Percentiles rank a stretch among this genome's conserved stretches.
Conservation (phyloP, 2,113 vertebrate species). For the Glareola pratincola region DNA sequence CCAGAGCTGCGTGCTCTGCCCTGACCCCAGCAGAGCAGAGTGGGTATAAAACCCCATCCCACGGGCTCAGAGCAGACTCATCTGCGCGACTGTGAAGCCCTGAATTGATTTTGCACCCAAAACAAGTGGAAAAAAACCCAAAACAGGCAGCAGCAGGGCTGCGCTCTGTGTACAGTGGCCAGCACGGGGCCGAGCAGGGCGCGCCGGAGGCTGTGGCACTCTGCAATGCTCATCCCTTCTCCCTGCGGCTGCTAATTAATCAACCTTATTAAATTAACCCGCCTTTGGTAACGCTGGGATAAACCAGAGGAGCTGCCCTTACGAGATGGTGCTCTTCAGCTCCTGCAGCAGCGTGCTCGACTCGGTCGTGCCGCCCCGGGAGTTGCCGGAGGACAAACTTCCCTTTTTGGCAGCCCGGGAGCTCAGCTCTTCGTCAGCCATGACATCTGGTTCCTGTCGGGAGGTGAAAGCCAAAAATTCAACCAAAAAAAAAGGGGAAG, state of each 20-base stretch:
- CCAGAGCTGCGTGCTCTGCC: neutral
- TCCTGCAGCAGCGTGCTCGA: constrained; percentile 17
- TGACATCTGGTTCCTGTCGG: neutral
- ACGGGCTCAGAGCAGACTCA: rapidly evolving
- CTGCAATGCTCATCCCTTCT: neutral
- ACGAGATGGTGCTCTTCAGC: constrained; percentile 31
- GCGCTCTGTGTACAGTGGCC: neutral
- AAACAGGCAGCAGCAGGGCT: neutral
- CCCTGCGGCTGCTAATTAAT: neutral
- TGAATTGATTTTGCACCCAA: neutral
- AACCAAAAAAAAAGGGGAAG: neutral
- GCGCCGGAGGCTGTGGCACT: rapidly evolving
- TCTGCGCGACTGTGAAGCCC: rapidly evolving
- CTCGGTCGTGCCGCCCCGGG: neutral
- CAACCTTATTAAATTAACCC: no score
- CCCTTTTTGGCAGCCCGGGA: neutral
- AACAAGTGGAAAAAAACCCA: neutral
- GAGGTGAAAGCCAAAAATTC: neutral
- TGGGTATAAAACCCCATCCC: neutral
- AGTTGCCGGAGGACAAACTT: neutral
- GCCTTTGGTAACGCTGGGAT: rapidly evolving
- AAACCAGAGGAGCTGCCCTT: neutral
- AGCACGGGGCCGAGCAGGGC: neutral
- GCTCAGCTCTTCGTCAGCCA: neutral
- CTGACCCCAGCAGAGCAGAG: neutral